Evolutionary conservation across 1,140 invertebrate genomes (phyloP).

Genomic region (Chrysopa pallens): DNA sequence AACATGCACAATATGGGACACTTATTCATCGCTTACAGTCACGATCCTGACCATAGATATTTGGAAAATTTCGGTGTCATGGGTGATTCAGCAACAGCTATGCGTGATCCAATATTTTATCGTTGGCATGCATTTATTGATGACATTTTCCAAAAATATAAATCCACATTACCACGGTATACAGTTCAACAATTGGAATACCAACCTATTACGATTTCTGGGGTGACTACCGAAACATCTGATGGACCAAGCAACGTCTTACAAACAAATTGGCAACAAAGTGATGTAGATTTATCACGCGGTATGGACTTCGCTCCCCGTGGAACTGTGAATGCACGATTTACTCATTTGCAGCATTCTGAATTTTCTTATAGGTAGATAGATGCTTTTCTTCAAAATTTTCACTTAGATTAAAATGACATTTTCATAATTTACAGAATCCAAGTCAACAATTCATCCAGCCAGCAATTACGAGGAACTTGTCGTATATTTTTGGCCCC

Average conservation of each 20-base stretch:
- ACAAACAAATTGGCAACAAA: slow-evolving; percentile 54
- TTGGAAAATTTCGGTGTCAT: slow-evolving; percentile 40
- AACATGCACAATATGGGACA: slow-evolving; percentile 55
- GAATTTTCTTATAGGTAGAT: no score
- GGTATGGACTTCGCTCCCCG: slow-evolving; percentile 59
- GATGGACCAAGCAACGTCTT: slow-evolving; percentile 32
- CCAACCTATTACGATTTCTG: slow-evolving; percentile 36
- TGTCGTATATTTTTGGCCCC: slow-evolving; percentile 40
- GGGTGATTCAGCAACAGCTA: slow-evolving; percentile 35
- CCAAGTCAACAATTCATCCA: no score
- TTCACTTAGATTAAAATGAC: no score
- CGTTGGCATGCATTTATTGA: slow-evolving; percentile 22
- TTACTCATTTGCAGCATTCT: slow-evolving; percentile 55
- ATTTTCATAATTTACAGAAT: no score
- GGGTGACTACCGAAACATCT: slow-evolving; percentile 27
- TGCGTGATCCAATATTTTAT: slow-evolving; percentile 25
- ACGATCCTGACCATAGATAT: slow-evolving; percentile 54
- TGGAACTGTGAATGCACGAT: slow-evolving; percentile 38
- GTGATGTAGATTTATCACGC: slow-evolving; percentile 49
- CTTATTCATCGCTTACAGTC: slow-evolving; percentile 42
- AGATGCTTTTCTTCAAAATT: no score
- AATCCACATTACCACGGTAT: slow-evolving; percentile 18
- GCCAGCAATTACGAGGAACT: slow-evolving; percentile 19
- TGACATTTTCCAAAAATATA: slow-evolving; percentile 22
- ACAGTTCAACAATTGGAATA: slow-evolving; percentile 35